These are phyloP conservation scores for Chiroxiphia lanceolata DNA, from an alignment of 2,797 vertebrate species.

Conservation along the genomic window DNA sequence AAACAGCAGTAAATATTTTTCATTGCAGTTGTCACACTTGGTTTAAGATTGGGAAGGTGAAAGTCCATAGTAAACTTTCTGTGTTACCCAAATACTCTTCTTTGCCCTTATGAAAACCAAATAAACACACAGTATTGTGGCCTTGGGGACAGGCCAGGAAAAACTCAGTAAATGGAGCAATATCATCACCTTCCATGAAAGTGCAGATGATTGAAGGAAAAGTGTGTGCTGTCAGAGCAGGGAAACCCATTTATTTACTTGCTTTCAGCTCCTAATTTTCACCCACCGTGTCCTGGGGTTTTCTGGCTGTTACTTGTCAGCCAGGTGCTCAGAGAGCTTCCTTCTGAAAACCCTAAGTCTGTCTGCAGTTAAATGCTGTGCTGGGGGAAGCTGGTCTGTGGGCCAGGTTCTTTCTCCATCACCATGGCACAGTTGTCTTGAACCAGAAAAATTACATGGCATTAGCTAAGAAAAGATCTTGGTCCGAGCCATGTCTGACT, in stretches of 20 bases:
- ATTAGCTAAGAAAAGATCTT: background rate
- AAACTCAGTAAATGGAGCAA: constrained; percentile 34
- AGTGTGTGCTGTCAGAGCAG: background rate
- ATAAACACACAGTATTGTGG: constrained; percentile 36
- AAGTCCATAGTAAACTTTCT: constrained; percentile 53
- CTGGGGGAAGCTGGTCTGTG: background rate
- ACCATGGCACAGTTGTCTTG: background rate
- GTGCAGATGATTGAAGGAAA: background rate
- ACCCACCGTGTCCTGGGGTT: background rate
- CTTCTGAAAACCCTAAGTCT: background rate
- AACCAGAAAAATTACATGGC: background rate
- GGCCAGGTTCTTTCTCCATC: background rate
- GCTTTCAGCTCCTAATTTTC: constrained; percentile 2
- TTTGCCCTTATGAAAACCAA: constrained; percentile 49
- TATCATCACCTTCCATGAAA: constrained; percentile 28
- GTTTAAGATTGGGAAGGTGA: constrained; percentile 14
- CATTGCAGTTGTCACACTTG: background rate
- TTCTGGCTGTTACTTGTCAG: background rate
- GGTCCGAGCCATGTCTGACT: background rate
- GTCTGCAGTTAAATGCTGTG: background rate
- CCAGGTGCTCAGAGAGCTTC: background rate
- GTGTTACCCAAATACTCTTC: constrained; percentile 1
- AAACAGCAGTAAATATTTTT: constrained; percentile 33
- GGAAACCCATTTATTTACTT: constrained; percentile 27
- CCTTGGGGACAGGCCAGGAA: constrained; percentile 49